Base-by-base conservation (phyloP, 2,888 invertebrate genomes). In the Phrixothrix hirtus region DNA sequence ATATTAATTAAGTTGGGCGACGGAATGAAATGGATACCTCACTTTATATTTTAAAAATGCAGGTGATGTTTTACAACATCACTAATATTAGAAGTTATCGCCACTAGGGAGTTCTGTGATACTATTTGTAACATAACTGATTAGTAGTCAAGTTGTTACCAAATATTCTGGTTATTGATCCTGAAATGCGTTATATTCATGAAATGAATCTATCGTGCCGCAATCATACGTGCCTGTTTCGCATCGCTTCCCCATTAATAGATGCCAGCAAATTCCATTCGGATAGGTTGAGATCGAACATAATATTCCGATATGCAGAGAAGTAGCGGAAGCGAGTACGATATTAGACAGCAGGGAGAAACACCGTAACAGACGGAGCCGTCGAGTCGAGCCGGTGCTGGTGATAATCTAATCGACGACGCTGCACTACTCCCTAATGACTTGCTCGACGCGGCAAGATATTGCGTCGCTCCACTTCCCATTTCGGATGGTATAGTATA, bases 351-450 rank as follows among this genome's bases (percentile, higher is more conserved):
- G 51, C 35, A 44, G 34, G 47, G 41, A 47, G 34, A 47, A 47
- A 12, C 38, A 29, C 34, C 39, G 46, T 39, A 51, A 39, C 45
- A 51, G 44, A 47, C 47, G 46, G 46, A 43, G 43, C 42, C 53
- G 53, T 43, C 43, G 42, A 48, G 47, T 53, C 48, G 53, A 48
- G 43, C 43, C 47, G 47, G 37, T 48, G 43, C 43, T 36, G 48
- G 53, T 53, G 53, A 53, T 53, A 53, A 53, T 53, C 53, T 53
- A 53, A 53, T 53, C 53, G 53, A 47, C 47, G 47, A 42, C 48
- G 53, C 48, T 53, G 53, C 48, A 53, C 47, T 44, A 34, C 39
- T 53, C 48, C 53, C 53, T 53, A 53, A 53, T 53, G 47, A 53
- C 53, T 47, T 48, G 48, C 48, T 47, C 47, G 53, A 53, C 53